Base-by-base conservation (phyloP, 2,888 invertebrate species). In the Bellardia bayeri region DNA sequence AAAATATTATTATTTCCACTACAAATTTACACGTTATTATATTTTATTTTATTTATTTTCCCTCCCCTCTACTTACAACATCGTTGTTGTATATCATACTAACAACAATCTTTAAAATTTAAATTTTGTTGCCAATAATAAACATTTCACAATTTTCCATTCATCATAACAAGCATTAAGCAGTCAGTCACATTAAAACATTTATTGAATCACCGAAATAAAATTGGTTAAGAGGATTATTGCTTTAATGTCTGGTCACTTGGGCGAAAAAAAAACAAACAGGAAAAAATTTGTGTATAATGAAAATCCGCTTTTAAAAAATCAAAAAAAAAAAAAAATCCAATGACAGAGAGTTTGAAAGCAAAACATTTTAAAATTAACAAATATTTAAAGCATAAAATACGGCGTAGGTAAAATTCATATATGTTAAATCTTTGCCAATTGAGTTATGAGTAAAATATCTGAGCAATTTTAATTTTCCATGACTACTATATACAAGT, bases 161-260 rank as follows among this genome's bases (percentile, higher is more conserved):
- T 30, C 3, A 37, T n/a, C 14, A 42, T 30, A 40, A 63, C 30
- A 51, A 45, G 49, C 49, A 80, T 8, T 61, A 64, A 61, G n/a
- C 8, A 45, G 3, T 8, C 14, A n/a, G 16, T 30, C n/a, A 30
- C 40, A 13, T 80, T 37, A 16, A 51, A 51, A 40, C 51, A 68
- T 71, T 82, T 79, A 63, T 66, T 78, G 51, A 86, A 86, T 86
- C 82, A 86, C 85, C 56, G 66, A 68, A 68, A 82, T 30, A 63
- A 72, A 86, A 82, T 82, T 82, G 45, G 54, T 79, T 82, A 86
- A 86, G 86, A 78, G 86, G 86, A 82, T 86, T 86, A 86, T 68
- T 74, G 42, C 51, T 72, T 86, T 68, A 74, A 78, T 61, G 86
- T 82, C 82, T 86, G 82, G 42, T 75, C 74, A 74, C 66, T 72